Conservation (phyloP, 2,797 vertebrate genomes). For the Capromys pilorides region DNA sequence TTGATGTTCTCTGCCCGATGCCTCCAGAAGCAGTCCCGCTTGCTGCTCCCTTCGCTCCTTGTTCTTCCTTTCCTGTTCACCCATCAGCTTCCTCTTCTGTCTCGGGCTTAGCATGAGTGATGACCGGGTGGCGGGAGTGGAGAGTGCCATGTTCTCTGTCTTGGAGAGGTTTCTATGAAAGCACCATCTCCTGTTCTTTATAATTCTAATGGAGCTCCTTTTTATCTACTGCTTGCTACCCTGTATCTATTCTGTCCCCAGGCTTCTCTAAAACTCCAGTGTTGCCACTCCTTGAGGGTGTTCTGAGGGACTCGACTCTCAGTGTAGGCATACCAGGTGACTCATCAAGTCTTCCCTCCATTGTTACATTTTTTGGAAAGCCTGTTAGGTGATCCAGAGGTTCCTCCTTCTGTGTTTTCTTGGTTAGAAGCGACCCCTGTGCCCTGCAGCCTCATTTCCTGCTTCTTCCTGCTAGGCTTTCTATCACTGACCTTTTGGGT, state of each 20-base stretch:
- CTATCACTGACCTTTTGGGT: background rate
- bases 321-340: fast-evolving
- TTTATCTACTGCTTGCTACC: background rate
- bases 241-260: fast-evolving
- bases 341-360: too few species aligned
- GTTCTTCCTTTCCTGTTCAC: background rate
- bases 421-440: too few species aligned
- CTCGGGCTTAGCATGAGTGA: background rate
- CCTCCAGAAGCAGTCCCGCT: background rate
- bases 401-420: background rate
- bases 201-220: background rate
- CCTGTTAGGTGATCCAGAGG: background rate
- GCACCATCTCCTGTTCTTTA: background rate
- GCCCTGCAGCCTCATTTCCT: too few species aligned
- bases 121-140: too few species aligned
- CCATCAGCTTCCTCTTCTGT: background rate
- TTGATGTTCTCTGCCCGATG: background rate
- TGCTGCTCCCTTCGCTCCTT: background rate
- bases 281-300: fast-evolving
- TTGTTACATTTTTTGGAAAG: background rate
- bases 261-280: background rate
- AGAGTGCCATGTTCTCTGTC: background rate
- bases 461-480: background rate
- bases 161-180: background rate
- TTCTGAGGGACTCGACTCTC: background rate